Evolutionary conservation across 2,113 vertebrate genomes (phyloP).

Genomic region (Ophthalmolycus amberensis): DNA sequence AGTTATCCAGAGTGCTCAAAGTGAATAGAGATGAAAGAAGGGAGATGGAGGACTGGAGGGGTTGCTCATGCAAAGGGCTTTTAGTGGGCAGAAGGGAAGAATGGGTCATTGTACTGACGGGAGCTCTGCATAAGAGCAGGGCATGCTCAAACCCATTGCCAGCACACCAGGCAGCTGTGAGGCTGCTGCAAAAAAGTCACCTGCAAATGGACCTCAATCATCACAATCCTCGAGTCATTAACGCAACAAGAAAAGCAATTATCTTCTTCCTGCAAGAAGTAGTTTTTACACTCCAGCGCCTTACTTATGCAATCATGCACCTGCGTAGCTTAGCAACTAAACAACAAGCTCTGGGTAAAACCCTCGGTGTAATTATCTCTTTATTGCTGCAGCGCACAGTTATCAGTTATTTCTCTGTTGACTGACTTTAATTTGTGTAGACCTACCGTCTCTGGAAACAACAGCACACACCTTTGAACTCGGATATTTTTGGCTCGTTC

Average conservation of each 20-base stretch:
- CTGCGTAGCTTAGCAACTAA: constrained; percentile 70
- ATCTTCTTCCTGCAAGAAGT: constrained; percentile 56
- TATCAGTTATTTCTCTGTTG: constrained; percentile 49
- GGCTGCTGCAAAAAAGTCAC: constrained; percentile 13
- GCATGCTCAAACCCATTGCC: not conserved
- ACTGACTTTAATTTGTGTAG: constrained; percentile 32
- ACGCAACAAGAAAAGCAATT: constrained; percentile 59
- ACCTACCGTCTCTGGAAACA: constrained; percentile 9
- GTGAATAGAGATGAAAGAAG: constrained; percentile 54
- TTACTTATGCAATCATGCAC: constrained; percentile 62
- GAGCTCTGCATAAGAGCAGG: constrained; percentile 10
- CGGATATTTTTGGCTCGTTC: not conserved
- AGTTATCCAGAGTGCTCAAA: constrained; percentile 45
- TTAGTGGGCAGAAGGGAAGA: constrained; percentile 49
- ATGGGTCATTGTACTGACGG: constrained; percentile 44
- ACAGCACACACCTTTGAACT: not conserved
- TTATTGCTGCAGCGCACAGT: constrained; percentile 44
- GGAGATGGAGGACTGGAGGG: constrained; percentile 40
- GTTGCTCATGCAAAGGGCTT: constrained; percentile 62
- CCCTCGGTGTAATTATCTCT: constrained; percentile 66
- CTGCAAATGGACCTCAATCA: constrained; percentile 45
- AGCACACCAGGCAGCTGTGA: not conserved
- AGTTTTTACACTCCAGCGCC: constrained; percentile 38
- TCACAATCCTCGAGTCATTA: constrained; percentile 53
- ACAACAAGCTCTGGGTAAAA: constrained; percentile 58